Evolutionary conservation across 1,140 invertebrate genomes (phyloP).

Genomic region (Cecropterus lyciades): DNA sequence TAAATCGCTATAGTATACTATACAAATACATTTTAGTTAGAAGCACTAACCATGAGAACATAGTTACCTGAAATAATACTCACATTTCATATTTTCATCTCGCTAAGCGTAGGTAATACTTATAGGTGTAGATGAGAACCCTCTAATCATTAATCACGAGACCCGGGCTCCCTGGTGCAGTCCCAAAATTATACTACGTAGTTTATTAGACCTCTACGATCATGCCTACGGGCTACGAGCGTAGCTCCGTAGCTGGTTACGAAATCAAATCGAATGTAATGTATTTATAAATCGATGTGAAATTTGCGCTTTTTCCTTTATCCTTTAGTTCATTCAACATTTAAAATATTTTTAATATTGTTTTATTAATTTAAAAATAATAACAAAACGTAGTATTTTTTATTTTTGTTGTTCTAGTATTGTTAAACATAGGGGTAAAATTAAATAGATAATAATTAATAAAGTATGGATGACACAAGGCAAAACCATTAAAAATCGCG

Average conservation of each 20-base stretch:
- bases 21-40: too few species aligned
- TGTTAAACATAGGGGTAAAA: too few species aligned
- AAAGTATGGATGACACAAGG: too few species aligned
- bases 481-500: too few species aligned
- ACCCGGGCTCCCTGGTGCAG: conserved; percentile 39
- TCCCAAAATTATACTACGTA: conserved; percentile 51
- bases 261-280: conserved; percentile 19
- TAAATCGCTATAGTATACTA: too few species aligned
- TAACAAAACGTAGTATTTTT: too few species aligned
- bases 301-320: too few species aligned
- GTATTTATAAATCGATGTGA: not conserved
- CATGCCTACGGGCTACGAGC: conserved; percentile 51
- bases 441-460: too few species aligned
- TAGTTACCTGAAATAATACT: not conserved
- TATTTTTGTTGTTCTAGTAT: not conserved
- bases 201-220: conserved; percentile 56
- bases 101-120: not conserved
- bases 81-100: conserved; percentile 2
- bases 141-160: conserved; percentile 54
- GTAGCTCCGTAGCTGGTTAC: conserved; percentile 30
- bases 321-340: too few species aligned
- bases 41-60: not conserved
- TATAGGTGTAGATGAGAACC: conserved; percentile 18
- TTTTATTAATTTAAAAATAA: not conserved
- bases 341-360: too few species aligned